Evolutionary conservation across 2,113 vertebrate genomes (phyloP), one percentile per base, ranked within the genome.

Genomic region (Lasiurus cinereus): DNA sequence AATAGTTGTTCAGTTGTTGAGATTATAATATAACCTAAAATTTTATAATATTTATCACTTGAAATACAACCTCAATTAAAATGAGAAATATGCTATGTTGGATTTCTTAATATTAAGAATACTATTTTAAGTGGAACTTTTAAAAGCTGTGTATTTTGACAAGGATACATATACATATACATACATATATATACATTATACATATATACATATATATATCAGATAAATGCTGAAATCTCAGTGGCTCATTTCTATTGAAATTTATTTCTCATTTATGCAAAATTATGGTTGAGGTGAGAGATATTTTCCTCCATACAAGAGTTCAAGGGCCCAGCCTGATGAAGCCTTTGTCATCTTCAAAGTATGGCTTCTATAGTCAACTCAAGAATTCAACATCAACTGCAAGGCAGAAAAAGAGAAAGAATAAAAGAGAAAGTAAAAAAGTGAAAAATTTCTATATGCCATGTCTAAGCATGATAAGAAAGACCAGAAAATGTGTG

Each of bases 51-150:
- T 86, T 64, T 48, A 95, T 5, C 46, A 50, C 78, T 88, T 89
- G n/a, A 85, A 66, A 95, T 7, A 88, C 5, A 86, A 59, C 24
- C 21, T 83, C 54, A 88, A 52, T 36, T 74, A 84, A 87, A 95
- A 69, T 83, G 29, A 87, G 5, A 27, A 72, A 72, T 48, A 70
- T 85, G 16, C 8, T 76, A 46, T 66, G 13, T 33, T 92, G 24
- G 9, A 56, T 54, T 43, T 46, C 77, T 52, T 69, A 43, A 93
- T 84, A 70, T 33, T 21, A 36, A 78, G 84, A 11, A 0, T 84
- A 46, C 31, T 85, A 64, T 6, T 96, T 97, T 64, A 18, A 92
- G 27, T 9, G 12, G 7, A 70, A 4, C 48, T 59, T 82, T 93
- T 77, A 29, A 43, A 74, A 89, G 29, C 62, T 88, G 0, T 27